A percentile compares a stretch with the other conserved stretches of the same genome.
These are phyloP conservation scores for Cotesia glomerata DNA, from an alignment of 1,140 invertebrate genomes.

Conservation along the genomic window DNA sequence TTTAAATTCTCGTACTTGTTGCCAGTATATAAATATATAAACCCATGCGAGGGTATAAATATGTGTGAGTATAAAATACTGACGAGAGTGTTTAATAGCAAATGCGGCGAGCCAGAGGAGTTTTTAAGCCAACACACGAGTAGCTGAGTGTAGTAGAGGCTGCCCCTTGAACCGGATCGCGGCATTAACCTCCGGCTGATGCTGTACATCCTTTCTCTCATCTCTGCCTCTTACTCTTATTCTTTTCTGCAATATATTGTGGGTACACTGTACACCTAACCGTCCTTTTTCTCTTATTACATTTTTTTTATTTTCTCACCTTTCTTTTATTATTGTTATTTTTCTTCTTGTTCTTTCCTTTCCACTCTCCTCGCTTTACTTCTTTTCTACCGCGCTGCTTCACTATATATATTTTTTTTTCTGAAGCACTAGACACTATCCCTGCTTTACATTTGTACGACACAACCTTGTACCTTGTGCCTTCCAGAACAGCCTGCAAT, in stretches of 20 bases:
- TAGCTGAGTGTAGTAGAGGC: conserved; percentile 26
- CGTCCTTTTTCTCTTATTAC: neutral
- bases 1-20: neutral
- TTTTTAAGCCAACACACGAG: conserved; percentile 42
- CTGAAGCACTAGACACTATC: neutral
- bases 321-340: conserved; percentile 1
- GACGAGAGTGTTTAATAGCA: neutral
- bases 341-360: neutral
- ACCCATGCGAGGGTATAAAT: neutral
- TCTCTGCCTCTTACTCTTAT: neutral
- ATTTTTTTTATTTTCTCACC: neutral
- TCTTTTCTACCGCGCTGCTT: neutral
- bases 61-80: neutral
- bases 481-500: neutral
- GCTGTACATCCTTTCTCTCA: conserved; percentile 38
- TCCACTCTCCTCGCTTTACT: neutral
- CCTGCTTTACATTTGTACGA: neutral
- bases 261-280: neutral
- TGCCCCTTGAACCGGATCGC: conserved; percentile 56
- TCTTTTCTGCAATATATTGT: no score
- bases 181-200: conserved; percentile 49
- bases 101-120: conserved; percentile 34
- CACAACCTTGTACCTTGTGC: neutral
- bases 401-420: neutral
- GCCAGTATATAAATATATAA: neutral